Base-by-base conservation (phyloP, 2,888 invertebrate species). In the Lepidocyrtoides sp. region DNA sequence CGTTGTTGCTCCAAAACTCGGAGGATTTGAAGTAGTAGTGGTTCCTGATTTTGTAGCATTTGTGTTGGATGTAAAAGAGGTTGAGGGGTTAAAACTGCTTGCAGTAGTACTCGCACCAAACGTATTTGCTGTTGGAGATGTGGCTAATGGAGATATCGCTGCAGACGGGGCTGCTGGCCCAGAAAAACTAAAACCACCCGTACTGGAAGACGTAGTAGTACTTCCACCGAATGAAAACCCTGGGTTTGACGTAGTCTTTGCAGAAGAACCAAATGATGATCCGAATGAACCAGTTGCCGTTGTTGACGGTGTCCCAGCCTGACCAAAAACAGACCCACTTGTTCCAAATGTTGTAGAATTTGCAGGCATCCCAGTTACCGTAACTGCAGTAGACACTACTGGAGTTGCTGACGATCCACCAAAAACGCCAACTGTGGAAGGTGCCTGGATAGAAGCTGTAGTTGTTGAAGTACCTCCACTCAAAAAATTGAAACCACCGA, bases 361-460 rank as follows among this genome's bases (percentile, higher is more conserved):
- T 36, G 23, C 51, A 32, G 54, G 7, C 14, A 36, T 20, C 36
- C 36, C 36, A 26, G 83, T 83, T 36, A 10, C 48, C 23, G 48
- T 51, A 23, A 48, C 8, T 20, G 54, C 8, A 41, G 4, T 72
- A 2, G 72, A 36, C 7, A 36, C 12, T 32, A 36, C n/a, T 12
- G 72, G 7, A n/a, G 72, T 3, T 75, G 72, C 17, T 0, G 72
- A 20, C 29, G 82, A 20, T 2, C 69, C 60, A 41, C 26, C 60
- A n/a, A 23, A 12, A 87, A 91, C 87, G 2, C 81, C 79, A 23
- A n/a, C 23, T 29, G 72, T 48, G 3, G 81, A 32, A 12, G 57
- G 12, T 10, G 36, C 1, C n/a, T n/a, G n/a, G 2, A 54, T n/a
- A 8, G 54, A 10, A n/a, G 54, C 79, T 29, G 41, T 72, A 2